These are phyloP conservation scores for Hanleya hanleyi DNA, from an alignment of 2,888 invertebrate genomes.

Conservation along the genomic window DNA sequence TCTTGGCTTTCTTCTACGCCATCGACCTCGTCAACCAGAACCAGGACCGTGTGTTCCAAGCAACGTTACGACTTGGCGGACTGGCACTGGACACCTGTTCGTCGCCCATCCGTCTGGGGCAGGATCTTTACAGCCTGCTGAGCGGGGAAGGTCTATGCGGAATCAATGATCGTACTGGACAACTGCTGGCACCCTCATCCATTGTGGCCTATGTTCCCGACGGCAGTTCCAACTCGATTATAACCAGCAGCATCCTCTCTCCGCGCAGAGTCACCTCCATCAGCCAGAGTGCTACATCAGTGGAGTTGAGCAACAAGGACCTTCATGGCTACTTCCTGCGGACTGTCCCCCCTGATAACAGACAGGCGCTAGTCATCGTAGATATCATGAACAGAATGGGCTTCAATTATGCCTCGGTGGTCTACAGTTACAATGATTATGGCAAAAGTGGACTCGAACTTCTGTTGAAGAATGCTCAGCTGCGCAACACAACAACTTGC, in stretches of 20 bases:
- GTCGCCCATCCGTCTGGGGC: constrained; percentile 64
- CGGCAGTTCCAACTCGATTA: constrained; percentile 58
- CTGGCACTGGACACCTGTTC: constrained; percentile 72
- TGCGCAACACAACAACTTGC: constrained; percentile 44
- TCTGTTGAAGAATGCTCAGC: constrained; percentile 52
- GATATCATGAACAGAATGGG: constrained; percentile 58
- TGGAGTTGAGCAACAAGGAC: constrained; percentile 52
- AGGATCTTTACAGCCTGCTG: constrained; percentile 70
- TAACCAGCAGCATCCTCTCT: constrained; percentile 65
- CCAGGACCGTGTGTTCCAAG: constrained; percentile 40
- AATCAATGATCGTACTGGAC: constrained; percentile 38
- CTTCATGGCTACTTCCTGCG: constrained; percentile 61
- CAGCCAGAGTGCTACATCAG: constrained; percentile 70
- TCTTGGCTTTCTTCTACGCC: constrained; percentile 74
- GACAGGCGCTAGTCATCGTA: constrained; percentile 60
- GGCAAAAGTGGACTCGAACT: constrained; percentile 61
- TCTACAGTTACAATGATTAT: constrained; percentile 66
- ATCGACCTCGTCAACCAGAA: constrained; percentile 71
- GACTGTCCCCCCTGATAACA: constrained; percentile 66
- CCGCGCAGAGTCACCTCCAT: constrained; percentile 65
- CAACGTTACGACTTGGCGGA: constrained; percentile 65
- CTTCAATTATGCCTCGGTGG: constrained; percentile 69
- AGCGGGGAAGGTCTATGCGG: constrained; percentile 69
- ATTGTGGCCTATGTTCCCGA: constrained; percentile 68
- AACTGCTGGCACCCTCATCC: constrained; percentile 58